Conservation (phyloP, 2,888 invertebrate genomes). For the Leptinotarsa juncta region DNA sequence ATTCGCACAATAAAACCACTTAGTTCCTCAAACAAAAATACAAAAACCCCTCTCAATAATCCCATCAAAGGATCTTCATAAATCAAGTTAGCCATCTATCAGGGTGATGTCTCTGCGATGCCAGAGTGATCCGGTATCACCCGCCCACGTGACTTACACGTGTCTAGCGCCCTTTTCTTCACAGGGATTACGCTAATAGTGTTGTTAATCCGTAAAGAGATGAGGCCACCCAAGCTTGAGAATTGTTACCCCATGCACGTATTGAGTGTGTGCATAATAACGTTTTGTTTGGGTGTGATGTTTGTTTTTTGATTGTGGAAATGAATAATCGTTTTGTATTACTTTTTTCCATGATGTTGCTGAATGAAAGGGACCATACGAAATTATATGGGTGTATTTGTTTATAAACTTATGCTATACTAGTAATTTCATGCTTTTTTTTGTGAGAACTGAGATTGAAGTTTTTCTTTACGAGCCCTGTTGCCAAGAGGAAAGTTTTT, state of each 20-base stretch:
- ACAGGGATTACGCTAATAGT: conserved; percentile 64
- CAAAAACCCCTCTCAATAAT: conserved; percentile 42
- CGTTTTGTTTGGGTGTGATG: conserved; percentile 23
- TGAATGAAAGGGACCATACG: background rate
- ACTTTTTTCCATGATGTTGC: background rate
- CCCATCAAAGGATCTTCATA: conserved; percentile 49
- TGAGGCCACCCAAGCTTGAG: conserved; percentile 47
- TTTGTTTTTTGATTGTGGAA: conserved; percentile 19
- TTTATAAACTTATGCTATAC: background rate
- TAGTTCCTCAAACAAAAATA: conserved; percentile 52
- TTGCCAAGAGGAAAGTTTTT: too few relatives aligned
- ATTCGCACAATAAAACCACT: conserved; percentile 51
- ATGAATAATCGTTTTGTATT: conserved; percentile 7
- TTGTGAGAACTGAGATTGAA: too few relatives aligned
- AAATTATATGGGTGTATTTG: background rate
- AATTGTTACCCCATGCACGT: conserved; percentile 35
- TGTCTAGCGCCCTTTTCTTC: conserved; percentile 49
- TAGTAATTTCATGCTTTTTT: too few relatives aligned
- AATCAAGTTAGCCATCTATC: conserved; percentile 54
- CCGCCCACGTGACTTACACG: conserved; percentile 56
- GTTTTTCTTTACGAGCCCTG: too few relatives aligned
- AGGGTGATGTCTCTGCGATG: conserved; percentile 45
- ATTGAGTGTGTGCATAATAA: conserved; percentile 15
- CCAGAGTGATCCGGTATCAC: conserved; percentile 50
- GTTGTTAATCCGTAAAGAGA: conserved; percentile 63